Conservation (phyloP, 2,888 invertebrate genomes). For the Ormyrus pomaceus region DNA sequence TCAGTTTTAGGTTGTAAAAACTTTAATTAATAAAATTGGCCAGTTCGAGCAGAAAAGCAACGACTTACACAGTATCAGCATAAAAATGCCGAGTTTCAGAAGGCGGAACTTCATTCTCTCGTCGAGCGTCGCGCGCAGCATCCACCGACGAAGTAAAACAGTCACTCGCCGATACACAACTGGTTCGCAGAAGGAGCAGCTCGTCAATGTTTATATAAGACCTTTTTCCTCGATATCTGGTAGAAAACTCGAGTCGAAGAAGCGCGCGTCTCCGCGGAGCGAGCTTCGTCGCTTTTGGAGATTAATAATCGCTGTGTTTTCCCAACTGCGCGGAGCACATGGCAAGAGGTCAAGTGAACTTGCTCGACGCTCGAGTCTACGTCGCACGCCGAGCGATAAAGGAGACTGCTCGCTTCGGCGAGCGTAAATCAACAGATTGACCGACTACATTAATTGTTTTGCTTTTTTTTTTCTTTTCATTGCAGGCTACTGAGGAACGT, state of each 20-base stretch:
- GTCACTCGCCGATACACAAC: neutral
- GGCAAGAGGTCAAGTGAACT: constrained; percentile 18
- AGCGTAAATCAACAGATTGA: no score
- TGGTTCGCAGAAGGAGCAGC: constrained; percentile 2
- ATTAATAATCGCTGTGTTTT: constrained; percentile 20
- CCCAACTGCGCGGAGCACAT: neutral
- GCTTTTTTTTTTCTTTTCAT: no score
- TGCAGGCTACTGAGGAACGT: no score
- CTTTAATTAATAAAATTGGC: no score
- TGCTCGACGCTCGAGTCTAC: neutral
- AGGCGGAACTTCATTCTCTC: constrained; percentile 12
- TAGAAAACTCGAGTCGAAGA: neutral
- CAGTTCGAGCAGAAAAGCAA: no score
- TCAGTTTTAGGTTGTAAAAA: no score
- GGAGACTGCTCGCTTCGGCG: no score
- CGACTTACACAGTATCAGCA: constrained; percentile 22
- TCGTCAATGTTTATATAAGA: constrained; percentile 28
- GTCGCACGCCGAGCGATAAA: no score
- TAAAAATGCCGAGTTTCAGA: constrained; percentile 7
- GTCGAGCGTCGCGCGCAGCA: neutral
- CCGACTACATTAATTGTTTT: no score
- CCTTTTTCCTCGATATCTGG: constrained; percentile 27
- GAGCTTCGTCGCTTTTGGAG: neutral
- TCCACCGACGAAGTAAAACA: neutral
- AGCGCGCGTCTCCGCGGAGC: neutral